Percentiles rank a stretch among this genome's conserved stretches.
Conservation (phyloP, 2,113 vertebrate genomes). For the Cercopithecus mona region DNA sequence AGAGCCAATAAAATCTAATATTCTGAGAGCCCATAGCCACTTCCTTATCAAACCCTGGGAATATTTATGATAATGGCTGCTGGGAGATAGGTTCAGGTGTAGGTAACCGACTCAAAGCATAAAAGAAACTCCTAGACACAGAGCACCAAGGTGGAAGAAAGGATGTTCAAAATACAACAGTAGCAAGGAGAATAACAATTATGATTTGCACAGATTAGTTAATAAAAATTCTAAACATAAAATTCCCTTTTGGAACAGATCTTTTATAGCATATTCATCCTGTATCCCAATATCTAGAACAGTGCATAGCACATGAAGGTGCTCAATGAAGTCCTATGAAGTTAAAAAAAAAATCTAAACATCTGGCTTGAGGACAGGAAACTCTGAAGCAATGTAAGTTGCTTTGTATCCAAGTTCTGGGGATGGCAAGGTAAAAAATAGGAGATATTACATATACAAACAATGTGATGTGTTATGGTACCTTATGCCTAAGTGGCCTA, state of each 20-base stretch:
- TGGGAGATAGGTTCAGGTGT: not conserved
- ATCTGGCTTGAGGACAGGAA: not conserved
- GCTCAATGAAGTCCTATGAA: not conserved
- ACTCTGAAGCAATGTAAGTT: not conserved
- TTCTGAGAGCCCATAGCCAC: not conserved
- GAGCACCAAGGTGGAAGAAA: not conserved
- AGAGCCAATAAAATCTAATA: slow-evolving; percentile 23
- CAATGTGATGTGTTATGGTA: not conserved
- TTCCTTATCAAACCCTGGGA: not conserved
- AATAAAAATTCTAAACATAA: slow-evolving; percentile 23
- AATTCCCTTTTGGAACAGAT: not conserved
- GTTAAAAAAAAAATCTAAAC: slow-evolving; percentile 10
- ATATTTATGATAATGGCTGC: not conserved
- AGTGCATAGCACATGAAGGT: not conserved
- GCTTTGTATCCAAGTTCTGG: not conserved
- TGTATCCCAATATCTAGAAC: not conserved
- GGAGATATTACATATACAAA: not conserved
- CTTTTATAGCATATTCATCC: not conserved
- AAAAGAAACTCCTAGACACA: not conserved
- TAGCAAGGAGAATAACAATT: not conserved
- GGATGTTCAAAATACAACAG: not conserved
- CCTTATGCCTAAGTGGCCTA: not conserved
- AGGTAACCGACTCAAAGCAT: not conserved
- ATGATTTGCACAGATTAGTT: not conserved
- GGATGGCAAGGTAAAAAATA: not conserved